Conservation (phyloP, 2,113 vertebrate species). For the Heloderma charlesbogerti region DNA sequence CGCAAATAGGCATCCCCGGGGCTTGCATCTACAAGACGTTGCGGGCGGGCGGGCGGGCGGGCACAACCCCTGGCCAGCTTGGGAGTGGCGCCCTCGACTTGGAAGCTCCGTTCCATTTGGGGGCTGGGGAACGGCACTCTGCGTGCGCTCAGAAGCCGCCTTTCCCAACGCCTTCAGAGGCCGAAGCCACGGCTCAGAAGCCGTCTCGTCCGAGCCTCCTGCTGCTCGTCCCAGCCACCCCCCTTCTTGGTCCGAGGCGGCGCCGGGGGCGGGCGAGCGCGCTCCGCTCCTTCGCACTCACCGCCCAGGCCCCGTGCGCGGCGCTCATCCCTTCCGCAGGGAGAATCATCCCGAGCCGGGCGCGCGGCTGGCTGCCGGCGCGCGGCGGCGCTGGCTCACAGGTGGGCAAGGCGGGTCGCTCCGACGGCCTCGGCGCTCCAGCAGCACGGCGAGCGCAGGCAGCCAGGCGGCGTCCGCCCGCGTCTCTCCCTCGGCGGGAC, state of each 20-base stretch:
- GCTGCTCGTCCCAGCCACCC: no score
- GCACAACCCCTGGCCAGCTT: not conserved
- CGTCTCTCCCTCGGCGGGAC: not conserved
- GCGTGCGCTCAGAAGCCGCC: not conserved
- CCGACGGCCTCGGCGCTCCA: not conserved
- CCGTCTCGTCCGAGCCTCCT: not conserved
- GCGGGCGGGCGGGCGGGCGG: not conserved
- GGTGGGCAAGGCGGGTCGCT: not conserved
- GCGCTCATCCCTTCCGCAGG: constrained; percentile 19
- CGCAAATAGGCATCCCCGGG: no score
- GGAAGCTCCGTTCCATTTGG: not conserved
- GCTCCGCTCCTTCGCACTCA: not conserved
- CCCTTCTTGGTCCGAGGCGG: no score
- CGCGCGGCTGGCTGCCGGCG: not conserved
- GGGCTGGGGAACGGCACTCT: not conserved
- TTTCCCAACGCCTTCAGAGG: not conserved
- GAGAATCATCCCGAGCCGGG: constrained; percentile 30
- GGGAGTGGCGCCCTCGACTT: not conserved
- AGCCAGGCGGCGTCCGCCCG: no score
- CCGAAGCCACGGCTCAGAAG: not conserved
- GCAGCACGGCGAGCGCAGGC: not conserved
- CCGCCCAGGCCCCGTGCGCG: constrained; percentile 2
- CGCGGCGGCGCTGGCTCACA: not conserved
- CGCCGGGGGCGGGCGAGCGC: not conserved
- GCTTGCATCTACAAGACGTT: no score